phyloP scores from a whole-genome alignment of 2,113 vertebrate genomes.

The Myrmophylax atrothorax region DNA sequence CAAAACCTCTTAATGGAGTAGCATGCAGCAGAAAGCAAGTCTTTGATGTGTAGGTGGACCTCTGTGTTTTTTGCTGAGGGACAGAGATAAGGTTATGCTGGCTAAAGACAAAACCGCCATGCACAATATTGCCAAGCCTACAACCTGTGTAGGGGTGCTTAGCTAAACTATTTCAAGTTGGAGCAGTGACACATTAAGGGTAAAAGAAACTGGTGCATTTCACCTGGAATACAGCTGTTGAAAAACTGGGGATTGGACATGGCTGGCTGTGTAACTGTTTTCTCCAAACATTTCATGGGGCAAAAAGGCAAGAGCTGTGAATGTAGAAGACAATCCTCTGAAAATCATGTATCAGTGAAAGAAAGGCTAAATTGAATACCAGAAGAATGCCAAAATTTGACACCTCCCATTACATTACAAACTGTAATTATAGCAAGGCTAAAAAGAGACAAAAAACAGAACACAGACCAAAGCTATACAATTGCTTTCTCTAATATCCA shows the following conservation, averaged over 20 bases:
- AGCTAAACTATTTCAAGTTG: neutral
- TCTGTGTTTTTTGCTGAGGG: neutral
- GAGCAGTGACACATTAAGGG: fast-evolving
- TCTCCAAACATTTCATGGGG: neutral
- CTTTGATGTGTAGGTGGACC: neutral
- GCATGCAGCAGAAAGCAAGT: neutral
- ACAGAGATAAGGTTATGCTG: neutral
- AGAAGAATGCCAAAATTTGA: neutral
- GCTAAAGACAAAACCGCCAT: neutral
- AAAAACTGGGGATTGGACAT: neutral
- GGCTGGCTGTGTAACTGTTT: neutral
- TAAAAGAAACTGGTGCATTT: neutral
- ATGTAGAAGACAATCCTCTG: neutral
- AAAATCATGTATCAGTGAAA: neutral
- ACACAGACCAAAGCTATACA: neutral
- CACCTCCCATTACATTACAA: neutral
- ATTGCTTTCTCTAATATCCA: neutral
- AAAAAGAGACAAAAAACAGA: neutral
- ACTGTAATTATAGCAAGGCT: neutral
- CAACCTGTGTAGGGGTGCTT: neutral
- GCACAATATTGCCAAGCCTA: neutral
- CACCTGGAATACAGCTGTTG: neutral
- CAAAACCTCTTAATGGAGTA: neutral
- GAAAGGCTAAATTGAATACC: neutral
- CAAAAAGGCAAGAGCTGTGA: neutral